A percentile compares a stretch with the other conserved stretches of the same genome.
Conservation (phyloP, 2,113 vertebrate genomes). For the Craseonycteris thonglongyai region DNA sequence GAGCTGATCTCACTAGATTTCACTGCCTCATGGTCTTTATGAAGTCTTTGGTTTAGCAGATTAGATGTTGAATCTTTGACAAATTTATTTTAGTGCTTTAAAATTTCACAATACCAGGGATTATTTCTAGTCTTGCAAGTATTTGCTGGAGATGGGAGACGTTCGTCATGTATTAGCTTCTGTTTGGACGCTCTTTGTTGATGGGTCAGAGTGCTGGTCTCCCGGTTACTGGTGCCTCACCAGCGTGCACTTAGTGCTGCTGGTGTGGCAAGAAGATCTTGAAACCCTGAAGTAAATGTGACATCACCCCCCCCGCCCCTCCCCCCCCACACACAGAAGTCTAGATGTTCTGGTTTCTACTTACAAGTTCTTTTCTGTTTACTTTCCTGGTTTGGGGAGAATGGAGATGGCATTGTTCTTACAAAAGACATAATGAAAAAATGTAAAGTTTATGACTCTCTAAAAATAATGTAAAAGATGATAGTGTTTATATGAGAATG, state of each 20-base stretch:
- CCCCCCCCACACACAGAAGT: no score
- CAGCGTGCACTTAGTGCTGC: background rate
- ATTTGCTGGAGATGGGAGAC: background rate
- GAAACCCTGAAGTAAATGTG: background rate
- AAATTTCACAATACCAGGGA: background rate
- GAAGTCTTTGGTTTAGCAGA: background rate
- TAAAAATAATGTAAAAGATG: background rate
- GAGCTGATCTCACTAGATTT: background rate
- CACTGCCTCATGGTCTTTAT: background rate
- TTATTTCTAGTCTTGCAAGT: background rate
- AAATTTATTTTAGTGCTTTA: background rate
- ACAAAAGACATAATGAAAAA: background rate
- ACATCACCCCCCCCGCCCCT: no score
- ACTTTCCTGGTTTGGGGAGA: background rate
- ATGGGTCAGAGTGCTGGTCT: accelerated
- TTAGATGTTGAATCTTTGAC: background rate
- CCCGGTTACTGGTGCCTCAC: background rate
- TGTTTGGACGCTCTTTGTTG: background rate
- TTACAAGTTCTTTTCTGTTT: background rate
- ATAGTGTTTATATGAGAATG: background rate
- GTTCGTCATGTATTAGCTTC: accelerated
- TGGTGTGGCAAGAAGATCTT: background rate
- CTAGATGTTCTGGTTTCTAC: background rate
- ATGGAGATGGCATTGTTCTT: background rate
- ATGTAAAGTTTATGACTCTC: background rate